phyloP scores from a whole-genome alignment of 2,797 vertebrate species.

The Meriones psammophilus region DNA sequence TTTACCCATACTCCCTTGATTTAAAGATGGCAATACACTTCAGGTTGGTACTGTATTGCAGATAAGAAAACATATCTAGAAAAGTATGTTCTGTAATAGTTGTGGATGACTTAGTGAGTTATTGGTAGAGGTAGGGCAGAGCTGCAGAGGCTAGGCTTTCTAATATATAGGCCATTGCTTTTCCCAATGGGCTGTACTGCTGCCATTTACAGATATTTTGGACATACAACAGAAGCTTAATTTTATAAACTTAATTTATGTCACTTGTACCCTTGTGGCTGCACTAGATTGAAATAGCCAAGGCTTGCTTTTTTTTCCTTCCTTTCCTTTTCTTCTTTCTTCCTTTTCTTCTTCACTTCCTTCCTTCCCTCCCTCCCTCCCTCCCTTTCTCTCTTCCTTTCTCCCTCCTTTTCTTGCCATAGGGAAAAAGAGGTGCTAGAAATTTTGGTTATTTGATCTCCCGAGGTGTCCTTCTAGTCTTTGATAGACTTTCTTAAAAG shows the following conservation, averaged over 20 bases:
- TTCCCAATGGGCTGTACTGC: conserved; percentile 52
- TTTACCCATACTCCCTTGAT: background rate
- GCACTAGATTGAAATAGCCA: conserved; percentile 68
- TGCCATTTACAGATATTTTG: conserved; percentile 57
- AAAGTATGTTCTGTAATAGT: conserved; percentile 55
- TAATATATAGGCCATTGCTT: conserved; percentile 67
- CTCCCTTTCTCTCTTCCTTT: fast-evolving
- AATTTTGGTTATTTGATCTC: conserved; percentile 69
- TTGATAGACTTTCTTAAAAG: conserved; percentile 45
- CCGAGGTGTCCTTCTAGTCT: conserved; percentile 47
- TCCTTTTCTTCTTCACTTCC: too few species aligned
- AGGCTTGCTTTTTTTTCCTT: background rate
- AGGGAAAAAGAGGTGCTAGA: conserved; percentile 25
- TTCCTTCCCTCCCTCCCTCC: background rate
- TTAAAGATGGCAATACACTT: background rate
- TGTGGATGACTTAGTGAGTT: conserved; percentile 34
- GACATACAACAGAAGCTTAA: conserved; percentile 64
- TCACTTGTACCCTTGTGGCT: conserved; percentile 55
- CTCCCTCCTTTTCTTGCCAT: fast-evolving
- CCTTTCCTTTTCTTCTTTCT: background rate
- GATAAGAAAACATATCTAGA: conserved; percentile 53
- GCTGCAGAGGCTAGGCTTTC: background rate
- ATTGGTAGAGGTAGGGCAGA: conserved; percentile 26
- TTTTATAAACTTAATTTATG: conserved; percentile 73
- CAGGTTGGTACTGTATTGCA: conserved; percentile 23